phyloP scores from a whole-genome alignment of 2,888 invertebrate species.

The Idaea aversata region DNA sequence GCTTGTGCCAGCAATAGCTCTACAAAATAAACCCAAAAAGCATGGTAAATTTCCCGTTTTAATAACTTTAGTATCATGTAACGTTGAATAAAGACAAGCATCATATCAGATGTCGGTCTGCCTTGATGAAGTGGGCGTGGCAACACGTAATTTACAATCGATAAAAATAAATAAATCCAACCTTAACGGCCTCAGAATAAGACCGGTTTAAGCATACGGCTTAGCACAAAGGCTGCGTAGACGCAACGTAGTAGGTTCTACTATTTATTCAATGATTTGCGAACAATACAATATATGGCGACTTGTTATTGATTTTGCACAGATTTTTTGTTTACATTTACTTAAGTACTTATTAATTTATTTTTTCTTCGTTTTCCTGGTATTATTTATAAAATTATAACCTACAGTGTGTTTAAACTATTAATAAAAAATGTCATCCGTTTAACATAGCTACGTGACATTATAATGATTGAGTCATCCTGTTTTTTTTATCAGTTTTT shows the following conservation, averaged over 20 bases:
- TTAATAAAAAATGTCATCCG: background rate
- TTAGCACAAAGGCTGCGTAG: background rate
- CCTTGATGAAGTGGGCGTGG: conserved; percentile 24
- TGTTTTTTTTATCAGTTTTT: background rate
- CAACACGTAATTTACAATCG: conserved; percentile 8
- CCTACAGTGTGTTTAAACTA: background rate
- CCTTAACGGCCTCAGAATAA: conserved; percentile 7
- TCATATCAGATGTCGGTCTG: conserved; percentile 18
- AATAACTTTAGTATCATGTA: background rate
- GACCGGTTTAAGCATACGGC: conserved; percentile 6
- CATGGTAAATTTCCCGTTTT: too few species aligned
- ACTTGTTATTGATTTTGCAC: conserved; percentile 16
- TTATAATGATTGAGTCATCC: background rate
- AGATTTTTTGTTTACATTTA: conserved; percentile 7
- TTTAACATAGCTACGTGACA: background rate
- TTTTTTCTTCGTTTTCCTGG: background rate
- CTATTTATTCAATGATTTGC: conserved; percentile 2
- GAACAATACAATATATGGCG: conserved; percentile 11
- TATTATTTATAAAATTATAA: background rate
- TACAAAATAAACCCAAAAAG: too few species aligned
- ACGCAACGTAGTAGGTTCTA: conserved; percentile 1
- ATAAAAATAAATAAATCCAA: background rate
- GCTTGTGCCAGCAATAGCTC: too few species aligned
- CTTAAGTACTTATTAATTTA: background rate
- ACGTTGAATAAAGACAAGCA: background rate